A percentile compares a stretch with the other conserved stretches of the same genome.
Conservation (phyloP, 2,797 vertebrate species). For the Macrochelys suwanniensis region DNA sequence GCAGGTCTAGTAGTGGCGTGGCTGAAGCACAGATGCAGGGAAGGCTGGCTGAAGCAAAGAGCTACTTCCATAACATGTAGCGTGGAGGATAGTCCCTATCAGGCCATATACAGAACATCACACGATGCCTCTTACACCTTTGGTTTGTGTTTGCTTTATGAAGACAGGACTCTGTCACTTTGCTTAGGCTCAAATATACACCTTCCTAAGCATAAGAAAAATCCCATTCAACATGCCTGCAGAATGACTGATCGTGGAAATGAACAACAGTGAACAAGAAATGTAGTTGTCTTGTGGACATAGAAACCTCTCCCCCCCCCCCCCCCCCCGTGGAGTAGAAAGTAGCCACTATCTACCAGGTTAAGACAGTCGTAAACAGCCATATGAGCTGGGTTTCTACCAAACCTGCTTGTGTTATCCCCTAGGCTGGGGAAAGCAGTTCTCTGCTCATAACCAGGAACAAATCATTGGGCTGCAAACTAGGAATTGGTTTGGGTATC, state of each 20-base stretch:
- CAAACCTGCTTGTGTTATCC: conserved; percentile 44
- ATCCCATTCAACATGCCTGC: background rate
- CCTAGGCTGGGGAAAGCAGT: conserved; percentile 44
- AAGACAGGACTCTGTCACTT: conserved; percentile 22
- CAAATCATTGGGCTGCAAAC: conserved; percentile 12
- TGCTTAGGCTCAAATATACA: conserved; percentile 25
- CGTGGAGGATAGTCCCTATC: background rate
- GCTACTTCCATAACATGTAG: background rate
- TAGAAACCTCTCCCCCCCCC: background rate
- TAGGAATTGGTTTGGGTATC: background rate
- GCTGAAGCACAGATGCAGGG: conserved; percentile 30
- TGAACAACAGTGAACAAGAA: background rate
- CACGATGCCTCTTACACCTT: background rate
- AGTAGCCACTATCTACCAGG: conserved; percentile 60
- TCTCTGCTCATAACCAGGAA: conserved; percentile 31
- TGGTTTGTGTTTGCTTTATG: background rate
- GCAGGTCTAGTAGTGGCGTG: background rate
- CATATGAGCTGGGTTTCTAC: conserved; percentile 69
- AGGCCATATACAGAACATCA: background rate
- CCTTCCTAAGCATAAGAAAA: conserved; percentile 16
- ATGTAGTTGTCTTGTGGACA: background rate
- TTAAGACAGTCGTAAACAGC: conserved; percentile 61
- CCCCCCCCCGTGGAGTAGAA: background rate
- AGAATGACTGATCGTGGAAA: background rate
- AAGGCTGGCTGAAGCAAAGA: conserved; percentile 24